Conservation (phyloP, 1,140 invertebrate genomes). For the Wasmannia auropunctata region DNA sequence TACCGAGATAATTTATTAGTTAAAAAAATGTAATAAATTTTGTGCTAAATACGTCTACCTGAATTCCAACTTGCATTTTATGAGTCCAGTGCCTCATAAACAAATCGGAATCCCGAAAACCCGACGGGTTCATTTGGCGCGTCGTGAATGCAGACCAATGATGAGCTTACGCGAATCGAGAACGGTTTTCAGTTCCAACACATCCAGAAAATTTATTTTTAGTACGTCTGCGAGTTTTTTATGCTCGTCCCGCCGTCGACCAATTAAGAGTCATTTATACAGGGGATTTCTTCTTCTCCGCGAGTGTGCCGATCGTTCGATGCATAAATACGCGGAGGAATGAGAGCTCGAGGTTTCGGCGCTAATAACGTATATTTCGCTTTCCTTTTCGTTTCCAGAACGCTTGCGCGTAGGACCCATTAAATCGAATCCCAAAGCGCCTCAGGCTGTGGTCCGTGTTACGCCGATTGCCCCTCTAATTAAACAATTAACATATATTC, state of each 20-base stretch:
- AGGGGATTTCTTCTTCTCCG: constrained; percentile 19
- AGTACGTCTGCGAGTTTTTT: constrained; percentile 18
- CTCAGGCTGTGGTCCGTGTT: neutral
- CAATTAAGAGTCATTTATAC: constrained; percentile 48
- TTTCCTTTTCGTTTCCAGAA: constrained; percentile 21
- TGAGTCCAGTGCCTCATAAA: neutral
- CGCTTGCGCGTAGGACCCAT: constrained; percentile 5
- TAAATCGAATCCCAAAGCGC: constrained; percentile 31
- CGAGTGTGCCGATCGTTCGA: constrained; percentile 3
- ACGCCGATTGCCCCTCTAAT: constrained; percentile 30
- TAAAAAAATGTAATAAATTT: neutral
- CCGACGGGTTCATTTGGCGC: neutral
- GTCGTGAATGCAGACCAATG: constrained; percentile 4
- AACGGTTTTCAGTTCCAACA: constrained; percentile 24
- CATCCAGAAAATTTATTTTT: constrained; percentile 22
- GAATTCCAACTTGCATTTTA: neutral
- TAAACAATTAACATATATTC: constrained; percentile 58
- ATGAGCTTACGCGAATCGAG: constrained; percentile 11
- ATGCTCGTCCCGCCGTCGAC: neutral
- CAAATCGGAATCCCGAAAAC: neutral
- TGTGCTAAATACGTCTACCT: neutral
- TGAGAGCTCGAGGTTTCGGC: neutral
- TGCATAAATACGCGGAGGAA: constrained; percentile 14
- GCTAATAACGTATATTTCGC: constrained; percentile 23
- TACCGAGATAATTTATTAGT: neutral